Conservation (phyloP, 2,888 invertebrate species). For the Drosophila formosana region DNA sequence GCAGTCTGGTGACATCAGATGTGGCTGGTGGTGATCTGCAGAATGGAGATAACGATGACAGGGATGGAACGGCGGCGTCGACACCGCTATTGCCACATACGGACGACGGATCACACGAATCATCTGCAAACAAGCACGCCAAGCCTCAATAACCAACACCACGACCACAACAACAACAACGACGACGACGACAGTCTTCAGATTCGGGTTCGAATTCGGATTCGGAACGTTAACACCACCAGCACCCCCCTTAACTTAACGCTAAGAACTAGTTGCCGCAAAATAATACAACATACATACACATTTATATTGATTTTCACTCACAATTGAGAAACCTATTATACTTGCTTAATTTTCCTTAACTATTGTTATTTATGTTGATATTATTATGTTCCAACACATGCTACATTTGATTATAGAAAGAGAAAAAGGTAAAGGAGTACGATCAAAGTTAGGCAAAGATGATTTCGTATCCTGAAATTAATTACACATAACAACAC, state of each 20-base stretch:
- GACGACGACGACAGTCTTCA: slow-evolving; percentile 58
- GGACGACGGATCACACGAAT: slow-evolving; percentile 46
- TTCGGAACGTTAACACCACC: not conserved
- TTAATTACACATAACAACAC: slow-evolving; percentile 18
- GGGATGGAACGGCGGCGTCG: slow-evolving; percentile 64
- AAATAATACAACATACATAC: slow-evolving; percentile 16
- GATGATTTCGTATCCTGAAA: slow-evolving; percentile 25
- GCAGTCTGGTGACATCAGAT: slow-evolving; percentile 80
- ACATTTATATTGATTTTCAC: slow-evolving; percentile 30
- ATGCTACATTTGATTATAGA: slow-evolving; percentile 35
- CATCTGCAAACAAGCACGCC: slow-evolving; percentile 55
- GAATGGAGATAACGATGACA: slow-evolving; percentile 66
- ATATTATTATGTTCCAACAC: slow-evolving; percentile 34
- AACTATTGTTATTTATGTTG: slow-evolving; percentile 35
- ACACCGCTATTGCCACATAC: slow-evolving; percentile 75
- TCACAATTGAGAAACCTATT: slow-evolving; percentile 17
- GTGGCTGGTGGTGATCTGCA: slow-evolving; percentile 67
- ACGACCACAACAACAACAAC: slow-evolving; percentile 45
- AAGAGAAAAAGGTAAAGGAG: not conserved
- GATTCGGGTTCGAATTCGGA: not conserved
- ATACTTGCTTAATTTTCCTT: slow-evolving; percentile 35
- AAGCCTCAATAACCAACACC: slow-evolving; percentile 32
- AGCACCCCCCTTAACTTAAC: not conserved
- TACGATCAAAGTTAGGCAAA: not conserved
- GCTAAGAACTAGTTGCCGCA: slow-evolving; percentile 36